Conservation (phyloP, 1,140 invertebrate genomes). For the Cotesia glomerata region DNA sequence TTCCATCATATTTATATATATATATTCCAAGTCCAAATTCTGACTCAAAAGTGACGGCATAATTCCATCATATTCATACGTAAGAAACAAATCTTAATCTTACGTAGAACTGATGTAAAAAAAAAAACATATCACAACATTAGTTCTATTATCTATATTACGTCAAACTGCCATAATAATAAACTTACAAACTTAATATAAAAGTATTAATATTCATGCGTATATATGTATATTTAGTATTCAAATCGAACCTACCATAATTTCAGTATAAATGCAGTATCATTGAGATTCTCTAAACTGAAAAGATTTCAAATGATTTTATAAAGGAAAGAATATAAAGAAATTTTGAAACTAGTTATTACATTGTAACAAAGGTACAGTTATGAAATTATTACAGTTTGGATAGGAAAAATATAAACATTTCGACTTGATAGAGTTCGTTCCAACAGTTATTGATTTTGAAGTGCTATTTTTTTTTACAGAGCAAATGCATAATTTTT, state of each 20-base stretch:
- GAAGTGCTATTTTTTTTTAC: neutral
- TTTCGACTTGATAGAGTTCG: neutral
- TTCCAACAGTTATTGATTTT: neutral
- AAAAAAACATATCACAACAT: too few relatives aligned
- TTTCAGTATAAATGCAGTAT: constrained; percentile 4
- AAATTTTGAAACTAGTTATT: neutral
- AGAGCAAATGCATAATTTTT: constrained; percentile 1
- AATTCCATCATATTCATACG: too few relatives aligned
- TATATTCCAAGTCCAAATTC: too few relatives aligned
- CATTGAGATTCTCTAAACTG: neutral
- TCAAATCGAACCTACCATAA: neutral
- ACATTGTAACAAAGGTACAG: neutral
- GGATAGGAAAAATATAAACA: neutral
- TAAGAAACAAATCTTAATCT: too few relatives aligned
- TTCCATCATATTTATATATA: too few relatives aligned
- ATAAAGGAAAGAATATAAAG: neutral
- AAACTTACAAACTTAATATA: too few relatives aligned
- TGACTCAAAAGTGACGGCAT: too few relatives aligned
- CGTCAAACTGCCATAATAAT: too few relatives aligned
- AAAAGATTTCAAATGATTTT: neutral
- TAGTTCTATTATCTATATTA: too few relatives aligned
- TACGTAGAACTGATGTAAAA: too few relatives aligned
- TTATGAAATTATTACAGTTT: constrained; percentile 6
- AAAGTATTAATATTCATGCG: too few relatives aligned
- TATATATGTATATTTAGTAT: too few relatives aligned